A percentile compares a stretch with the other conserved stretches of the same genome.
phyloP scores from a whole-genome alignment of 2,113 vertebrate species.

The Limanda limanda region DNA sequence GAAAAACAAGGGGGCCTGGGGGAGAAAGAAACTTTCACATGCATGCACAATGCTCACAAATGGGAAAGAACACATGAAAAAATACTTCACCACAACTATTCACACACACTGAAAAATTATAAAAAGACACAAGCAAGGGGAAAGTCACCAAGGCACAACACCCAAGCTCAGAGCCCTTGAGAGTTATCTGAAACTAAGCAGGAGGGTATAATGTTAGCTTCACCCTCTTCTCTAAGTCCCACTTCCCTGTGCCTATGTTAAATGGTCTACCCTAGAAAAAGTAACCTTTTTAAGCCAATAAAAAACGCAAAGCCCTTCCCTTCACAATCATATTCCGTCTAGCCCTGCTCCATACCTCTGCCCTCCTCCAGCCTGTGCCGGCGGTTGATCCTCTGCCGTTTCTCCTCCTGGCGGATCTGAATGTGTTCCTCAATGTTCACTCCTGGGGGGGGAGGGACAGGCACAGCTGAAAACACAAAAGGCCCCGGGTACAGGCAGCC shows the following conservation, averaged over 20 bases:
- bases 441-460: conserved; percentile 93
- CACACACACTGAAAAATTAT: conserved; percentile 64
- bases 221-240: neutral
- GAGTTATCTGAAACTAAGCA: conserved; percentile 17
- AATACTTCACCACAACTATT: conserved; percentile 79
- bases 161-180: conserved; percentile 57
- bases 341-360: conserved; percentile 85
- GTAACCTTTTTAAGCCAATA: conserved; percentile 2
- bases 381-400: conserved; percentile 93
- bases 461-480: conserved; percentile 90
- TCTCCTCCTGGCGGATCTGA: conserved; percentile 97
- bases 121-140: conserved; percentile 68
- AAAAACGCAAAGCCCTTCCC: neutral
- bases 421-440: conserved; percentile 99
- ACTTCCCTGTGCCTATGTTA: conserved; percentile 4
- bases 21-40: conserved; percentile 99
- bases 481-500: conserved; percentile 64
- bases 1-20: conserved; percentile 99
- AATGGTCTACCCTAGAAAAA: conserved; percentile 1
- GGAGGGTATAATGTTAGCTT: conserved; percentile 23
- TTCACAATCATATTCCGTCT: conserved; percentile 1
- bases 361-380: conserved; percentile 95
- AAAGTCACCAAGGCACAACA: conserved; percentile 71
- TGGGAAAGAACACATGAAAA: conserved; percentile 86
- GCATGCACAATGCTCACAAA: conserved; percentile 96